phyloP scores from a whole-genome alignment of 2,888 invertebrate species.

The Trissoscelio sp. region DNA sequence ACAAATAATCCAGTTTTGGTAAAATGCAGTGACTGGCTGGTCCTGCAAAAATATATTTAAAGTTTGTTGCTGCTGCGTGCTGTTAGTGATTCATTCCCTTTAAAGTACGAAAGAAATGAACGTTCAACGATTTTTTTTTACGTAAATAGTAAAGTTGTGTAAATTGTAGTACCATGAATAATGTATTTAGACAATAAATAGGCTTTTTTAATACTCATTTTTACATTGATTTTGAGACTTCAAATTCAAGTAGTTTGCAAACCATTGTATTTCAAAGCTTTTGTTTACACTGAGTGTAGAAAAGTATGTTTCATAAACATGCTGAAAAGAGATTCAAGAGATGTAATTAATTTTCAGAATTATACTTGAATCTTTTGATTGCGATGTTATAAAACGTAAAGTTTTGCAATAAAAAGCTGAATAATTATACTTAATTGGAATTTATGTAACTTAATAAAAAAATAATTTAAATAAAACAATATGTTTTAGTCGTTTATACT shows the following conservation, averaged over 20 bases:
- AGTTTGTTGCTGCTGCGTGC: neutral
- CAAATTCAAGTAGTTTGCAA: neutral
- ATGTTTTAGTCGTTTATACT: neutral
- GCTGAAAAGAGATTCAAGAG: neutral
- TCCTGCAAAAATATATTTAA: slow-evolving; percentile 13
- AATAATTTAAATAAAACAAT: too few species aligned
- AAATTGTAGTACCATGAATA: slow-evolving; percentile 3
- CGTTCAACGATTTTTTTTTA: slow-evolving; percentile 22
- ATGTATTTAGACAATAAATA: slow-evolving; percentile 4
- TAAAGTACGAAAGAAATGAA: slow-evolving; percentile 38
- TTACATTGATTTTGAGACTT: neutral
- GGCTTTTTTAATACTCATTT: neutral
- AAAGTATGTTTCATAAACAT: neutral
- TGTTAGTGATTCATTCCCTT: slow-evolving; percentile 34
- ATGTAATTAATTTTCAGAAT: neutral
- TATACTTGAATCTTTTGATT: neutral
- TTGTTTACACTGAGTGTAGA: neutral
- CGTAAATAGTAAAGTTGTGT: slow-evolving; percentile 16
- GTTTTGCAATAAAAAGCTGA: too few species aligned
- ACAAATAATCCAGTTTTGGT: slow-evolving; percentile 20
- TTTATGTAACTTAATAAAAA: too few species aligned
- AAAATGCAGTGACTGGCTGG: slow-evolving; percentile 1
- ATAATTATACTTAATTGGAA: too few species aligned
- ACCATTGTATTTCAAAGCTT: neutral
- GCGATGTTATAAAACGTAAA: too few species aligned